These are phyloP conservation scores for Psettodes erumei DNA, from an alignment of 2,113 vertebrate genomes.

Conservation along the genomic window DNA sequence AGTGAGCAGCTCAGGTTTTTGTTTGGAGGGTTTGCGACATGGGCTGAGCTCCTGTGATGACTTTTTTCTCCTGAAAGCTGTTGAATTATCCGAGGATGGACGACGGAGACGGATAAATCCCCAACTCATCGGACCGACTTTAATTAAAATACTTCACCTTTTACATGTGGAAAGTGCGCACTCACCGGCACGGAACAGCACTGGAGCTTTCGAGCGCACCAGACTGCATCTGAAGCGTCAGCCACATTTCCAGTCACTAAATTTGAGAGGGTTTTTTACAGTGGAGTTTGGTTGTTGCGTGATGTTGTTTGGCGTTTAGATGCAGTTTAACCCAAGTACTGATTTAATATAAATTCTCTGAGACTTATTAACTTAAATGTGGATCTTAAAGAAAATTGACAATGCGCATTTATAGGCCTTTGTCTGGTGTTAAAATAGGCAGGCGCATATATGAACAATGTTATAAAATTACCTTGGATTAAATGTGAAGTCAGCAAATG, in stretches of 20 bases:
- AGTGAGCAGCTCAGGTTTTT: conserved; percentile 49
- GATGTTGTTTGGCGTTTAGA: neutral
- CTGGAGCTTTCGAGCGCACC: conserved; percentile 13
- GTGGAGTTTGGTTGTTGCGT: neutral
- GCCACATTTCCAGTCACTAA: neutral
- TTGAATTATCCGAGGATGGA: conserved; percentile 61
- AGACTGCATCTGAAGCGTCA: conserved; percentile 1
- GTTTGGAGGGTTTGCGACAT: conserved; percentile 66
- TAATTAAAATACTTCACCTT: conserved; percentile 22
- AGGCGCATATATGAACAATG: neutral
- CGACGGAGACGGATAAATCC: conserved; percentile 48
- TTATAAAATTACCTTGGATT: conserved; percentile 12
- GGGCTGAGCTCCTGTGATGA: conserved; percentile 74
- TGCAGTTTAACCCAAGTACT: neutral
- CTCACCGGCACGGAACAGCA: conserved; percentile 12
- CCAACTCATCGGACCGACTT: conserved; percentile 4
- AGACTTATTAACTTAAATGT: neutral
- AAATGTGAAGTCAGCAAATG: conserved; percentile 33
- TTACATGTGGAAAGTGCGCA: conserved; percentile 15
- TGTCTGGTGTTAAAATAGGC: conserved; percentile 5
- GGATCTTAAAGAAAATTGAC: neutral
- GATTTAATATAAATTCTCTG: neutral
- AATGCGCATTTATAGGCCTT: conserved; percentile 7
- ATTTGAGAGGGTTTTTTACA: conserved; percentile 1
- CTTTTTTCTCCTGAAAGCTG: conserved; percentile 52